Evolutionary conservation across 2,888 invertebrate genomes (phyloP), one percentile per base, ranked within the genome.

Genomic region (Rhingia rostrata): DNA sequence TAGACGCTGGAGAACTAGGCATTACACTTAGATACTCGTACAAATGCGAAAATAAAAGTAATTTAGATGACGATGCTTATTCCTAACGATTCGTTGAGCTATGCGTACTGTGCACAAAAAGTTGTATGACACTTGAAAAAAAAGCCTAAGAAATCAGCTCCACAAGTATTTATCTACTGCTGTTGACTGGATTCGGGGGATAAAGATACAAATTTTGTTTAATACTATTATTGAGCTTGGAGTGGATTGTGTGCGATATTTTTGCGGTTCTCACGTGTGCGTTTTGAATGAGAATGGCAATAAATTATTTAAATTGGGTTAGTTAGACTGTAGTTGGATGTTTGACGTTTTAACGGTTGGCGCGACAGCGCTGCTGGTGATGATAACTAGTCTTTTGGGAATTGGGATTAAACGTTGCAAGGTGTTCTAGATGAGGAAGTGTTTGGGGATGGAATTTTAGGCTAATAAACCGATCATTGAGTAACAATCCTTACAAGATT

Each of bases 261-360:
- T 56, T 43, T 54, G 3, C 58, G 41, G 41, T 41, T 58, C 72
- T 64, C 63, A 72, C 63, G 64, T 56, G 64, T 60, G 72, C 70
- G 58, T 80, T 67, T 67, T 73, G 54, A 60, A 49, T 61, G 73
- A 53, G 79, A 66, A 53, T 47, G 70, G 58, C 64, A 66, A 77
- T 82, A 77, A 77, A 77, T 77, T 82, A 77, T 82, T 82, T 77
- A 77, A 82, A 82, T 75, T 82, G 81, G 77, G 60, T 64, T 75
- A 69, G 41, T 58, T 22, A 22, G 22, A 22, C 22, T 22, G 22
- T 22, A 22, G 22, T 67, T 56, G 9, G 45, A 35, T 22, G 66
- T 49, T 9, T 51, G 22, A 22, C 22, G 22, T 22, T 22, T 22
- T 22, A 22, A 22, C 54, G 14, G 61, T 10, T 60, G 22, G 22